These are phyloP conservation scores for Brachionus rotundiformis DNA, from an alignment of 1,140 invertebrate species.

Conservation along the genomic window DNA sequence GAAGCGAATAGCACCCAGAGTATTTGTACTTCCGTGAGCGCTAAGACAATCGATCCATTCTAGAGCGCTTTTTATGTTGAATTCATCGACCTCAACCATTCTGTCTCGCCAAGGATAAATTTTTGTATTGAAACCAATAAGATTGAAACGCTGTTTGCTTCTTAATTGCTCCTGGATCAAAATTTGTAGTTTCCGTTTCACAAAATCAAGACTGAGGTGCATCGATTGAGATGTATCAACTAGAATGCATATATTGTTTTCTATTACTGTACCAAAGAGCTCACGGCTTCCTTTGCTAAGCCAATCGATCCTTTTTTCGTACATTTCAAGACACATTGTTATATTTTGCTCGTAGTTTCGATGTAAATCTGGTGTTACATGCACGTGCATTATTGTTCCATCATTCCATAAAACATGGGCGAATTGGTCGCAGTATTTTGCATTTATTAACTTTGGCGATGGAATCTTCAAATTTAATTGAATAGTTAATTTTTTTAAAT, in stretches of 20 bases:
- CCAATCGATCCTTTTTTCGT: conserved; percentile 56
- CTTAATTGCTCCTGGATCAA: conserved; percentile 64
- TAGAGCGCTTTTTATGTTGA: conserved; percentile 59
- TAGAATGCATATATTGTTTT: conserved; percentile 63
- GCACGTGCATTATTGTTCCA: conserved; percentile 62
- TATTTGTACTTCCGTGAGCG: conserved; percentile 64
- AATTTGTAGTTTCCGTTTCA: conserved; percentile 62
- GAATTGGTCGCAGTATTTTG: conserved; percentile 63
- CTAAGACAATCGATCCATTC: conserved; percentile 62
- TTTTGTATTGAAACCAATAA: conserved; percentile 61
- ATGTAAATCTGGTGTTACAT: conserved; percentile 55
- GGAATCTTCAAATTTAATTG: conserved; percentile 52
- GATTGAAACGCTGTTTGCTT: conserved; percentile 62
- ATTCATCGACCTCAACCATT: conserved; percentile 61
- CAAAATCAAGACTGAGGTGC: conserved; percentile 61
- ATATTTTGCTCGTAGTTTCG: conserved; percentile 60
- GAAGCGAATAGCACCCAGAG: conserved; percentile 59
- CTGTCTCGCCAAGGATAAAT: conserved; percentile 60
- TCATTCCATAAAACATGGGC: conserved; percentile 63
- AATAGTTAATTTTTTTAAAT: no score
- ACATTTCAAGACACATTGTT: conserved; percentile 53
- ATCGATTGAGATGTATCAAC: conserved; percentile 63
- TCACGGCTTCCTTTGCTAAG: conserved; percentile 62
- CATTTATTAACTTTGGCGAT: conserved; percentile 57
- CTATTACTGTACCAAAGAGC: conserved; percentile 63